Base-by-base conservation (phyloP, 2,797 vertebrate species). In the Tarsius wallacei region DNA sequence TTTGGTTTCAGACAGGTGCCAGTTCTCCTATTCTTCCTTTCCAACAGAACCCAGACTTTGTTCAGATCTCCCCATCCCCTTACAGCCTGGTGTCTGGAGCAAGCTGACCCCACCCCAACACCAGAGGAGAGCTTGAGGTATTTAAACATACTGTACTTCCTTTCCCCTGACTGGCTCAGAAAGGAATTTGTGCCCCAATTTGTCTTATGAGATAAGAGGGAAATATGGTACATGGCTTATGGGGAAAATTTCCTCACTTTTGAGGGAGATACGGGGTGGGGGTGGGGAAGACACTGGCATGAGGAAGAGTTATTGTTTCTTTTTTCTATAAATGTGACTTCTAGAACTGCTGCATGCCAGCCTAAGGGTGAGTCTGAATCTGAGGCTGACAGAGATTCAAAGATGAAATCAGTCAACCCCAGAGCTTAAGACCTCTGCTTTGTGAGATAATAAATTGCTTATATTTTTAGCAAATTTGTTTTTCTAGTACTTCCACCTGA, bases 391-490 rank as follows among this genome's bases (percentile, higher is more conserved):
- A 89, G 71, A 55, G 8, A 80, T 19, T 8, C 28, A 24, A 2
- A 36, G 49, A 31, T 26, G 33, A 78, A 61, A 42, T 53, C n/a
- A 22, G 28, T 42, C 42, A 55, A 21, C 24, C 33, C 49, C 22
- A 1, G 61, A 64, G n/a, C 59, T 76, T 33, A 31, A 17, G 7
- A 42, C 24, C 21, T 86, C 28, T 47, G 49, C 24, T 90, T 53
- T 15, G 17, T 81, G 55, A 93, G 53, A 87, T 87, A 49, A 87
- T 73, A 51, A 91, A 77, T 28, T 68, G 84, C 49, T 84, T 84
- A 33, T 47, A 42, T 42, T 86, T 94, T 74, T 55, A 88, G 49
- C 55, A 70, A 68, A 80, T 76, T 88, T 71, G 42, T 94, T 42
- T 42, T 42, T 42, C 42, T 42, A 42, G 5, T 42, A 42, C 42